Evolutionary conservation across 2,113 vertebrate species (phyloP), one percentile per base, ranked within the genome.

Genomic region (Psephotus haematonotus): DNA sequence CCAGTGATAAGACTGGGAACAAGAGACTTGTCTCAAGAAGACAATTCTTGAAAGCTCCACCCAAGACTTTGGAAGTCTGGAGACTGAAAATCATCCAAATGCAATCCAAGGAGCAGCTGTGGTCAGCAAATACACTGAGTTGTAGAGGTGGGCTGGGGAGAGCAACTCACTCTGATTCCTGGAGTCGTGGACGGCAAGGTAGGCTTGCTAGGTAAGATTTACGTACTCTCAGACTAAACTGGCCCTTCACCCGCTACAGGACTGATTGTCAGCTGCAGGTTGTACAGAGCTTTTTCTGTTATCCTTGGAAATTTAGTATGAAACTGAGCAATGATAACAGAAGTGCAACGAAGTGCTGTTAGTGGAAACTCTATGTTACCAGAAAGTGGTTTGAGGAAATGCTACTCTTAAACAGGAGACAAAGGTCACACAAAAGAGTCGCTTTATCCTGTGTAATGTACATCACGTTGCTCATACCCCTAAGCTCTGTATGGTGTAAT

Each of bases 401-500:
- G 89, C 92, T 96, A 93, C 87, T 82, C 95, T 97, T 97, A 96
- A 97, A 95, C 94, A 93, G 75, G 88, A 97, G 97, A 98, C 93
- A 98, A 98, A 98, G 97, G 98, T 98, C 97, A 98, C 96, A 98
- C 68, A 89, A 86, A 95, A 97, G 95, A 93, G 94, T 67, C 84
- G 67, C 75, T 53, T 95, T 95, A 82, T 81, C 86, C 75, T 94
- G 53, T 88, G 88, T 93, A 97, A 96, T 70, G 39, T 97, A 95
- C 81, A 95, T 98, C 90, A 95, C 60, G 86, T 96, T 96, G 70
- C 91, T 92, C 74, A 96, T 82, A 86, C 97, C 95, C 90, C 93
- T 93, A 77, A 95, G 94, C 96, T 96, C 94, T 96, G 46, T 89
- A 96, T 11, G 43, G 57, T 24, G 18, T 85, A 98, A 98, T 96